phyloP scores from a whole-genome alignment of 2,113 vertebrate species.

The Siniperca knerii region DNA sequence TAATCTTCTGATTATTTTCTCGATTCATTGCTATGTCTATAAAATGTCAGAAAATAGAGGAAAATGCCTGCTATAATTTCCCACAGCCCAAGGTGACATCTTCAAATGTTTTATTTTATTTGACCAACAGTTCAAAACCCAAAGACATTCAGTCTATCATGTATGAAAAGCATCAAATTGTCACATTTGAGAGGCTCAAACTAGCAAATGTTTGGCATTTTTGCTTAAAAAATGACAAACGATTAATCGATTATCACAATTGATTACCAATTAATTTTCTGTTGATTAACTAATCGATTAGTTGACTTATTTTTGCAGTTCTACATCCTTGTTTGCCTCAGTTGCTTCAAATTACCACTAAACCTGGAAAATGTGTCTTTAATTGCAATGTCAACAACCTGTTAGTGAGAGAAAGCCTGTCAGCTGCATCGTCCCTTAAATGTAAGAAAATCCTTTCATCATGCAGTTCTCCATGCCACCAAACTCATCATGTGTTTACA shows the following conservation, averaged over 20 bases:
- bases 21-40: background rate
- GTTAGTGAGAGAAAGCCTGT: background rate
- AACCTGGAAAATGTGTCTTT: background rate
- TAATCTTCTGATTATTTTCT: background rate
- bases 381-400: background rate
- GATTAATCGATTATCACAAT: background rate
- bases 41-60: no score
- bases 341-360: background rate
- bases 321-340: background rate
- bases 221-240: background rate
- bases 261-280: background rate
- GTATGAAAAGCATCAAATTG: background rate
- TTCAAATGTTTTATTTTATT: background rate
- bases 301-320: background rate
- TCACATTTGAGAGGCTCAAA: background rate
- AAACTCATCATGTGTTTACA: conserved; percentile 63
- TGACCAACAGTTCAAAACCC: background rate
- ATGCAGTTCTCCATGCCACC: conserved; percentile 18
- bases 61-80: background rate
- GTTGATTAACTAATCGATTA: background rate
- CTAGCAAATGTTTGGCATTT: background rate
- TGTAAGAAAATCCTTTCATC: conserved; percentile 1
- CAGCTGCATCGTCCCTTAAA: background rate
- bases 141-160: background rate
- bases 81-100: background rate